phyloP scores from a whole-genome alignment of 2,888 invertebrate genomes.

The Caenorhabditis panamensis region DNA sequence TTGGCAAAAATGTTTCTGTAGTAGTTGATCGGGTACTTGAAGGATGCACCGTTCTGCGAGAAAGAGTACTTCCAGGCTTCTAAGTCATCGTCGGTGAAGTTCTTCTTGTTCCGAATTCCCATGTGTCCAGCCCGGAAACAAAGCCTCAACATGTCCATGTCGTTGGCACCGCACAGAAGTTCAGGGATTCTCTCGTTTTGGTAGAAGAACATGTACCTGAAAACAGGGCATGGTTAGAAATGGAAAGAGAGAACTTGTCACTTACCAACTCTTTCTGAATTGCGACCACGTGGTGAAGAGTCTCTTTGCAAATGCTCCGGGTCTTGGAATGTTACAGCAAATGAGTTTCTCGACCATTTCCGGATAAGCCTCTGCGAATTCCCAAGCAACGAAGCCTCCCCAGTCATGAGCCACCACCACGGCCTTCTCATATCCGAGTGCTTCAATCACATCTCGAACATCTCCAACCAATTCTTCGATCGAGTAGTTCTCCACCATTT shows the following conservation, averaged over 20 bases:
- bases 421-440: constrained; percentile 82
- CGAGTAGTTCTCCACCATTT: constrained; percentile 85
- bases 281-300: constrained; percentile 75
- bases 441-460: constrained; percentile 85
- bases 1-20: constrained; percentile 81
- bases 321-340: constrained; percentile 87
- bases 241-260: too few species aligned
- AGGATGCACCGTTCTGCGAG: constrained; percentile 84
- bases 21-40: constrained; percentile 83
- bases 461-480: constrained; percentile 85
- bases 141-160: constrained; percentile 85
- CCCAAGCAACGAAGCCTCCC: constrained; percentile 88
- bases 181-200: constrained; percentile 86
- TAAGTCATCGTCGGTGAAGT: constrained; percentile 84
- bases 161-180: constrained; percentile 85
- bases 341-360: constrained; percentile 85
- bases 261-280: constrained; percentile 66
- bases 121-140: constrained; percentile 82
- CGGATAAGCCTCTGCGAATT: constrained; percentile 75
- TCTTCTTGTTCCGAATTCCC: constrained; percentile 73
- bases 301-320: constrained; percentile 85
- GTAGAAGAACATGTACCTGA: constrained; percentile 85
- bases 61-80: constrained; percentile 89
- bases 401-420: constrained; percentile 64
- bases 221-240: constrained; percentile 43